Evolutionary conservation across 2,797 vertebrate genomes (phyloP).

Genomic region (Sandelia bainsii): DNA sequence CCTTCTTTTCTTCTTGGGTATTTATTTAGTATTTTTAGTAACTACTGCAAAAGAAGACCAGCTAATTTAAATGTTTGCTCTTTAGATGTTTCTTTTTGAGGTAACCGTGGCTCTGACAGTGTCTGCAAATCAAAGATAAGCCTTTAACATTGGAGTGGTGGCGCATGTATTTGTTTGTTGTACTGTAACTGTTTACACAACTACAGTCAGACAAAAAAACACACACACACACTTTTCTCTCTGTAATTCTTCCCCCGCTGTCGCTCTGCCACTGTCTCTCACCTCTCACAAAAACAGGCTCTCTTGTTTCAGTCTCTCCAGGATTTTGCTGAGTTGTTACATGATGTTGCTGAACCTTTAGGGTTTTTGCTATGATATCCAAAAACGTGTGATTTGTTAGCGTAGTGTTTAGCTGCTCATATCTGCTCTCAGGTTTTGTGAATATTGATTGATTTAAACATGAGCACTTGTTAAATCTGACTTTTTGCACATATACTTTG

Average conservation of each 20-base stretch:
- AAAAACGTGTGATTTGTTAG: too few relatives aligned
- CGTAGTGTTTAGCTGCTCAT: too few relatives aligned
- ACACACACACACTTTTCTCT: constrained; percentile 9
- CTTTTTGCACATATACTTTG: too few relatives aligned
- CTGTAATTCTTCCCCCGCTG: constrained; percentile 23
- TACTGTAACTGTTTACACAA: constrained; percentile 13
- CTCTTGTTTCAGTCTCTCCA: constrained; percentile 47
- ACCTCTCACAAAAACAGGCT: constrained; percentile 4
- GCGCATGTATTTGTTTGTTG: constrained; percentile 30
- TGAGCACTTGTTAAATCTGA: too few relatives aligned
- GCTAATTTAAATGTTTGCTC: too few relatives aligned
- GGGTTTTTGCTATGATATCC: background rate
- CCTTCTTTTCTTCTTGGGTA: too few relatives aligned
- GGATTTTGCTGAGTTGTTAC: constrained; percentile 17
- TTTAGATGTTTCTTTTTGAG: background rate
- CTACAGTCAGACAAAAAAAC: constrained; percentile 1
- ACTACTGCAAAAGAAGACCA: too few relatives aligned
- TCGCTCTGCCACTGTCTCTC: constrained; percentile 38
- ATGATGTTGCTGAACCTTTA: background rate
- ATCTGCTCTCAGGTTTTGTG: too few relatives aligned
- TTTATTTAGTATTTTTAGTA: background rate
- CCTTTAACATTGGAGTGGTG: background rate
- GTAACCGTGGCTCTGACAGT: background rate
- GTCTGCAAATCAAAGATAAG: background rate
- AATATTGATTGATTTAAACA: too few relatives aligned